Evolutionary conservation across 2,797 vertebrate species (phyloP), one percentile per base, ranked within the genome.

Genomic region (Gymnocypris eckloni): DNA sequence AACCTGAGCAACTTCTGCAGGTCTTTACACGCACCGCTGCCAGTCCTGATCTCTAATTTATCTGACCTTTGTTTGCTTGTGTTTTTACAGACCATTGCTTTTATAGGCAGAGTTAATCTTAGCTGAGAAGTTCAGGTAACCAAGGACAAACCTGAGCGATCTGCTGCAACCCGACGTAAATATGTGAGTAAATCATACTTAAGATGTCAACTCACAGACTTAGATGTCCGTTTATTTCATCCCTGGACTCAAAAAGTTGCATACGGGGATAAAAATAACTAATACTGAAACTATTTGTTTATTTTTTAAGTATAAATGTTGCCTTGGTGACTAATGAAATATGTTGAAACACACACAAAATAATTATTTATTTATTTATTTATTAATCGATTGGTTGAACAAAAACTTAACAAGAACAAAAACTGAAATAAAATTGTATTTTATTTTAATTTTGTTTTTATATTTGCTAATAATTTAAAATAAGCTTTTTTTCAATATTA

Each of bases 41-140:
- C 39, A 11, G 66, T 72, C 54, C 52, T 84, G 82, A 81, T 80
- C 78, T 82, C 75, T 66, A 73, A 59, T 85, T 86, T 70, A 88
- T 86, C 78, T 78, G 81, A 83, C 81, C 81, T 82, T 83, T 80
- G 87, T 88, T 88, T 88, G 83, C 83, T 75, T 86, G 73, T 80
- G 64, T 76, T 75, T 85, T 86, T 72, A 82, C 84, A 88, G 52
- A 73, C 69, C 84, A 67, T 88, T 88, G 87, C 80, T 67, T 88
- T 88, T 85, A 88, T 86, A 37, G 87, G 80, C 52, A 43, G n/a
- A 18, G 84, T 79, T 88, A 80, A 86, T 88, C 86, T 88, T 83
- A 83, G 76, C 87, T 67, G 67, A 33, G 22, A 50, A 81, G 73
- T 11, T 71, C 48, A 33, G 75, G 59, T 81, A 22, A 43, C 16